These are phyloP conservation scores for Austrolebias charrua DNA, from an alignment of 2,797 vertebrate species.

Conservation along the genomic window DNA sequence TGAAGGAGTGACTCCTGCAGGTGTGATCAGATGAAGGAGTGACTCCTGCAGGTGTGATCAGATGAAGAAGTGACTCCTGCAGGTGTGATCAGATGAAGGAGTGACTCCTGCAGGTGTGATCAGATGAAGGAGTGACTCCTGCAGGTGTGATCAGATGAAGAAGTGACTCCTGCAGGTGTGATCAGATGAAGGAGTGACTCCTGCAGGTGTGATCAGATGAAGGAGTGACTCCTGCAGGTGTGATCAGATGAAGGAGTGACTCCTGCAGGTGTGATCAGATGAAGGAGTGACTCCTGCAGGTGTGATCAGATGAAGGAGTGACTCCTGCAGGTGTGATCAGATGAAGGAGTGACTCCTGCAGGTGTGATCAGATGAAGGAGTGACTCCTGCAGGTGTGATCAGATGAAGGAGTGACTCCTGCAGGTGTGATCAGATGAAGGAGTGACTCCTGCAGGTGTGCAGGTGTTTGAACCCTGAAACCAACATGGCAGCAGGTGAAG, in stretches of 20 bases:
- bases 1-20: neutral
- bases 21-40: neutral
- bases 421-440: slow-evolving; percentile 3
- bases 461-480: neutral
- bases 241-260: neutral
- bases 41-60: slow-evolving; percentile 7
- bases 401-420: neutral
- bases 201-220: slow-evolving; percentile 3
- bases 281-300: neutral
- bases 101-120: slow-evolving; percentile 3
- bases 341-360: neutral
- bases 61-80: neutral
- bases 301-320: neutral
- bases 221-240: slow-evolving; percentile 1
- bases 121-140: neutral
- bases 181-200: neutral
- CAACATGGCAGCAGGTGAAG: neutral
- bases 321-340: slow-evolving; percentile 6
- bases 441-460: neutral
- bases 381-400: slow-evolving; percentile 6
- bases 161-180: slow-evolving; percentile 1
- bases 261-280: slow-evolving; percentile 4
- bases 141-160: slow-evolving; percentile 3
- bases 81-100: neutral
- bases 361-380: neutral